Evolutionary conservation across 2,113 vertebrate genomes (phyloP).

Genomic region (Scortum barcoo): DNA sequence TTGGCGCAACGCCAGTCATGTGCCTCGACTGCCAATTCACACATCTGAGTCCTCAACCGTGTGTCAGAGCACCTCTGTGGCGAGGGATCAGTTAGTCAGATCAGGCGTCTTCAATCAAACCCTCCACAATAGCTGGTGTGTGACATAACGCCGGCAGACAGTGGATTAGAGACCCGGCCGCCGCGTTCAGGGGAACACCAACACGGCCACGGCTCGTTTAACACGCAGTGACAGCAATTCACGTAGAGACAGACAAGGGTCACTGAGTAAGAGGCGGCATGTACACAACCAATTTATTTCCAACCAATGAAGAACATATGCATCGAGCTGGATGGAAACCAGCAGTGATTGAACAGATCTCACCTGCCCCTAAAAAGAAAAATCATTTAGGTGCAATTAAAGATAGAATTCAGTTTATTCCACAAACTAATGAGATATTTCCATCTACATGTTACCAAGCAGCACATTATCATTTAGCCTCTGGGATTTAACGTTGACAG

Average conservation of each 20-base stretch:
- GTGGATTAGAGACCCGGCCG: slow-evolving; percentile 85
- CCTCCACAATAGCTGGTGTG: slow-evolving; percentile 64
- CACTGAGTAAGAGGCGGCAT: slow-evolving; percentile 74
- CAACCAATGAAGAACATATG: slow-evolving; percentile 71
- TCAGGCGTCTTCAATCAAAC: slow-evolving; percentile 70
- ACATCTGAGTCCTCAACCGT: slow-evolving; percentile 40
- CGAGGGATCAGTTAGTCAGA: slow-evolving; percentile 79
- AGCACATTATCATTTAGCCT: background rate
- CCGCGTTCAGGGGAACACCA: slow-evolving; percentile 80
- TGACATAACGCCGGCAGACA: slow-evolving; percentile 70
- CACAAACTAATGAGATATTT: background rate
- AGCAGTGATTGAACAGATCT: slow-evolving; percentile 28
- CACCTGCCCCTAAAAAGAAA: slow-evolving; percentile 13
- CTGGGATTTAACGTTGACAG: background rate
- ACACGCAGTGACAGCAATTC: slow-evolving; percentile 84
- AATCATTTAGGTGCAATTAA: too few relatives aligned
- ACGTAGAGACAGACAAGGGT: slow-evolving; percentile 80
- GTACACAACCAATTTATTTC: slow-evolving; percentile 85
- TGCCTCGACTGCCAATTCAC: slow-evolving; percentile 66
- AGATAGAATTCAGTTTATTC: too few relatives aligned
- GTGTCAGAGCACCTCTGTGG: slow-evolving; percentile 60
- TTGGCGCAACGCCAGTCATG: slow-evolving; percentile 55
- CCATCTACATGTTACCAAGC: background rate
- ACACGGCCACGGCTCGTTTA: slow-evolving; percentile 87
- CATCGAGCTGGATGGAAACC: slow-evolving; percentile 50